Evolutionary conservation across 1,140 invertebrate genomes (phyloP), one percentile per base, ranked within the genome.

Genomic region (Bombus impatiens): DNA sequence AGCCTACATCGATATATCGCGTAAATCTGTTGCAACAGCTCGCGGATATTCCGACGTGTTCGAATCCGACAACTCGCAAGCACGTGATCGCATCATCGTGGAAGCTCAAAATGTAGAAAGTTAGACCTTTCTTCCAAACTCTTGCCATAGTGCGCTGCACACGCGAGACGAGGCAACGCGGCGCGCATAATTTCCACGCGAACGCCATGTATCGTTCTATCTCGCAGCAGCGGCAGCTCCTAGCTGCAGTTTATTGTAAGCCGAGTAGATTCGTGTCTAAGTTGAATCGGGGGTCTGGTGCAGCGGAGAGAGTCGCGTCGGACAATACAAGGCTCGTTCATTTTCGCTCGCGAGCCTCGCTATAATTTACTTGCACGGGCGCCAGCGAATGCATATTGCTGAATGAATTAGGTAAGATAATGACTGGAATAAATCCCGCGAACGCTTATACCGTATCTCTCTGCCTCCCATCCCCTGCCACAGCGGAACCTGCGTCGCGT

Each of bases 351-450:
- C 32, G 28, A 44, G 15, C 12, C 32, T 78, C 53, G 22, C 42
- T 37, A 28, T 42, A 84, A 71, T 68, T 84, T 78, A 44, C 75
- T n/a, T 22, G 2, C 42, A 10, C 32, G 13, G 0, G 44, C 22
- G 5, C 57, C 35, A 25, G 76, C 25, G 44, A 84, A 78, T 44
- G 65, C 37, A 35, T 42, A 53, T 40, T 44, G 82, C n/a, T 35
- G 82, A 79, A 84, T 79, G 76, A 84, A 84, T 84, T 79, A 84
- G 53, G 76, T 57, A 59, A 79, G 76, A 79, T 84, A 84, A 84
- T 84, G 76, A 79, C 67, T 47, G 53, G 40, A 79, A 84, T 84
- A 84, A 84, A 84, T 84, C 53, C 67, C 3, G n/a, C n/a, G 47
- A 84, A 71, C 67, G 78, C 42, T 84, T 79, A 62, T 79, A 72